Conservation (phyloP, 2,113 vertebrate genomes). For the Naja naja region DNA sequence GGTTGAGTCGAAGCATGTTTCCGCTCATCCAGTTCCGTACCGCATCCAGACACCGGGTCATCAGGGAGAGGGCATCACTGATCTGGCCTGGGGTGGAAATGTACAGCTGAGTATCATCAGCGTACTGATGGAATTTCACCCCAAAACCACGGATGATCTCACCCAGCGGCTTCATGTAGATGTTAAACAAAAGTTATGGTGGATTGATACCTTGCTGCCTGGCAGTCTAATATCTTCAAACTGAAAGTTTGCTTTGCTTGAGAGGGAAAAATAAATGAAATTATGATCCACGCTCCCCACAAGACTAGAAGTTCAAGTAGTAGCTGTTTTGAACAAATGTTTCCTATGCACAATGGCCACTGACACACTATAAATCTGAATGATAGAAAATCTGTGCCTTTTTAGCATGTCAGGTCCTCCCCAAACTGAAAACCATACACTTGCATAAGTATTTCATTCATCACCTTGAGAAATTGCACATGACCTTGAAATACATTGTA, state of each 20-base stretch:
- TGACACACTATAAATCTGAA: neutral
- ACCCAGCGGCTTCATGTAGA: too few relatives aligned
- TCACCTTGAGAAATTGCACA: neutral
- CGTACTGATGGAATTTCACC: too few relatives aligned
- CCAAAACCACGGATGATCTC: too few relatives aligned
- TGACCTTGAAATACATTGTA: neutral
- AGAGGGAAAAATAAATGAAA: neutral
- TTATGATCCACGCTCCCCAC: neutral
- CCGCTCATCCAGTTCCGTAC: too few relatives aligned
- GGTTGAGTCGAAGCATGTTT: too few relatives aligned
- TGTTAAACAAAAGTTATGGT: too few relatives aligned
- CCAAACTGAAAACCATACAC: neutral
- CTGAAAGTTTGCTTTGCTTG: slow-evolving; percentile 23
- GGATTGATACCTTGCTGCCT: neutral
- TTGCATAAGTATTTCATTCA: neutral
- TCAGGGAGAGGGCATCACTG: too few relatives aligned
- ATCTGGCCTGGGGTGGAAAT: too few relatives aligned
- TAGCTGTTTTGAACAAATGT: neutral
- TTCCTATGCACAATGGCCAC: rapidly evolving
- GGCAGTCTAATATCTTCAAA: slow-evolving; percentile 37
- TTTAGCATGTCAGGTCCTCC: neutral
- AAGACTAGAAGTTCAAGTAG: neutral
- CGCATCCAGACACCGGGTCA: too few relatives aligned
- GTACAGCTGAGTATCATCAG: too few relatives aligned
- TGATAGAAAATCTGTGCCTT: neutral